These are phyloP conservation scores for Struthio camelus DNA, from an alignment of 2,113 vertebrate genomes.

Conservation along the genomic window DNA sequence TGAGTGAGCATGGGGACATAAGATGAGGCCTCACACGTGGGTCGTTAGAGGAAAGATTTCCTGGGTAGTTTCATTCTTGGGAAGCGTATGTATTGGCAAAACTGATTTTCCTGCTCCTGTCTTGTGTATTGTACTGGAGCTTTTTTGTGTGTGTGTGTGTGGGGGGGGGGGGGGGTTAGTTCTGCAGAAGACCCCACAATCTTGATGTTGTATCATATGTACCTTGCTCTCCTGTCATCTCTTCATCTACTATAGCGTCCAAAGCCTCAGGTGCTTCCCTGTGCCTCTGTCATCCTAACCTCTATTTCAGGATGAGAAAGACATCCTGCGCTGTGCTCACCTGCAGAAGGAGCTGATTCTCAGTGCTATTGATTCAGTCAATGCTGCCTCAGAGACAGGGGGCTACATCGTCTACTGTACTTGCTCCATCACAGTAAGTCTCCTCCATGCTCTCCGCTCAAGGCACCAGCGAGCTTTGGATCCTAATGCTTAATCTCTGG, in stretches of 20 bases:
- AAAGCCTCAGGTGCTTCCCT: background rate
- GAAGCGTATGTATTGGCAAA: background rate
- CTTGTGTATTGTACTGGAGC: background rate
- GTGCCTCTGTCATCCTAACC: background rate
- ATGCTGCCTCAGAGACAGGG: slow-evolving; percentile 85
- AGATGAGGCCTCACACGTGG: background rate
- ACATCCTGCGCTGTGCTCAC: slow-evolving; percentile 90
- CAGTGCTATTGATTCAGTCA: slow-evolving; percentile 93
- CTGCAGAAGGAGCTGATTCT: slow-evolving; percentile 95
- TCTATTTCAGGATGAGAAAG: slow-evolving; percentile 82
- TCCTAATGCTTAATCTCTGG: background rate
- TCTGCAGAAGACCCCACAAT: background rate
- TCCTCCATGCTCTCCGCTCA: accelerated
- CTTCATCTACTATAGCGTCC: background rate
- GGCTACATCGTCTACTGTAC: slow-evolving; percentile 96
- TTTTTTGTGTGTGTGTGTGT: too few relatives aligned
- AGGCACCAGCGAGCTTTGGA: background rate
- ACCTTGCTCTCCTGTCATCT: background rate
- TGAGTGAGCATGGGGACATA: slow-evolving; percentile 29
- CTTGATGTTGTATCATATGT: accelerated
- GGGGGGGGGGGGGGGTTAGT: background rate
- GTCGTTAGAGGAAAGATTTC: background rate
- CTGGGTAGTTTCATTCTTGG: background rate
- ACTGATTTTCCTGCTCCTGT: background rate
- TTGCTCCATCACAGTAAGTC: slow-evolving; percentile 89